Evolutionary conservation across 2,888 invertebrate genomes (phyloP).

Genomic region (Chrysolina haemoptera): DNA sequence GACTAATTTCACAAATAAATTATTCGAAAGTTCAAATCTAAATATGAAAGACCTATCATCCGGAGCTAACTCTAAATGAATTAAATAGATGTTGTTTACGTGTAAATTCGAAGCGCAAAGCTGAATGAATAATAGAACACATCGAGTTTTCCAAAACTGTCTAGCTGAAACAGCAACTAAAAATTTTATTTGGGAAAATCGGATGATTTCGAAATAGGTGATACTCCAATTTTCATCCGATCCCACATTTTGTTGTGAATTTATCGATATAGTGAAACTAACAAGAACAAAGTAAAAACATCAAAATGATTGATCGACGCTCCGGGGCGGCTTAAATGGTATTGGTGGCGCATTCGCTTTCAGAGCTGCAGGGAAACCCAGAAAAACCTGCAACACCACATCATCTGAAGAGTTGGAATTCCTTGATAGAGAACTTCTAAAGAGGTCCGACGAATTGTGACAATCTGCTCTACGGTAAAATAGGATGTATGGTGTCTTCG

Average conservation of each 20-base stretch:
- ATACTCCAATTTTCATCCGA: background rate
- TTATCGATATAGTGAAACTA: no score
- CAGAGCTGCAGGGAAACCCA: no score
- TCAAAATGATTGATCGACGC: no score
- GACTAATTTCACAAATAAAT: constrained; percentile 23
- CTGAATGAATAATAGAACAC: background rate
- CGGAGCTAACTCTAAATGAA: background rate
- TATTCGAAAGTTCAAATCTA: background rate
- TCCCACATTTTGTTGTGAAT: background rate
- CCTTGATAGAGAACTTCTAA: no score
- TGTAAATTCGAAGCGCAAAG: background rate
- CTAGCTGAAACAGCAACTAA: background rate
- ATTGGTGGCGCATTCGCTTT: no score
- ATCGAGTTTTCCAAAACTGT: constrained; percentile 4
- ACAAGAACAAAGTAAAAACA: no score
- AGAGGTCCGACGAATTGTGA: no score
- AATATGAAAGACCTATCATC: constrained; percentile 13
- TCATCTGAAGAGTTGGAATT: no score
- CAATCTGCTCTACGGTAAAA: no score
- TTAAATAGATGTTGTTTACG: constrained; percentile 13
- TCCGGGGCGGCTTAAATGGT: no score
- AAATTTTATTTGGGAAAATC: background rate
- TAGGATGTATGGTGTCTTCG: no score
- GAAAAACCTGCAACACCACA: no score
- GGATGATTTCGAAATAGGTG: background rate